These are phyloP conservation scores for Gymnocephalus cernua DNA, from an alignment of 2,113 vertebrate genomes.

Conservation along the genomic window DNA sequence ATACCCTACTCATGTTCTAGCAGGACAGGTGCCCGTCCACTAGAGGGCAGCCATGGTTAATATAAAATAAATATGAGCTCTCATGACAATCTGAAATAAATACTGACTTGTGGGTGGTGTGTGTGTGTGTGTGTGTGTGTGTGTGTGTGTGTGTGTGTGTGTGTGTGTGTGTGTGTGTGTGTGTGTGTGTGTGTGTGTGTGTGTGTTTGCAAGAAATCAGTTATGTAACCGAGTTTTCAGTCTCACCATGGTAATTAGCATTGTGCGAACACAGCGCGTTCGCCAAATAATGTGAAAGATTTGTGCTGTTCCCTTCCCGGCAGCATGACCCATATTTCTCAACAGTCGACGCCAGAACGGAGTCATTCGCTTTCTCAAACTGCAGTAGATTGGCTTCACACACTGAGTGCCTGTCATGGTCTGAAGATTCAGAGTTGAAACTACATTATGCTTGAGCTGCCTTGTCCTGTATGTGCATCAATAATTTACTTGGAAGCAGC, in stretches of 20 bases:
- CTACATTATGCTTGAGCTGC: conserved; percentile 15
- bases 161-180: conserved; percentile 3
- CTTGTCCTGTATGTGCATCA: conserved; percentile 38
- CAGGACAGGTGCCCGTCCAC: conserved; percentile 6
- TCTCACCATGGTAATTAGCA: conserved; percentile 52
- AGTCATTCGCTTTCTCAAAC: conserved; percentile 9
- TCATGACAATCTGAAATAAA: conserved; percentile 7
- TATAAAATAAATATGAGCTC: not conserved
- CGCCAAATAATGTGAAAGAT: conserved; percentile 51
- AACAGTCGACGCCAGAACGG: conserved; percentile 25
- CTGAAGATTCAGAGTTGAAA: conserved; percentile 45
- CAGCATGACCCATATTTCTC: conserved; percentile 41
- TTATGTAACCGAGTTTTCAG: conserved; percentile 56
- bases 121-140: conserved; percentile 15
- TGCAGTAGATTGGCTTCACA: conserved; percentile 2
- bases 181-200: conserved; percentile 16
- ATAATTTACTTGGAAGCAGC: conserved; percentile 40
- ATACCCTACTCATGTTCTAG: not conserved
- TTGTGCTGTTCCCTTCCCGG: conserved; percentile 35
- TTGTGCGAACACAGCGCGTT: conserved; percentile 36
- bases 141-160: conserved; percentile 27
- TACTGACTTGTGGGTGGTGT: conserved; percentile 36
- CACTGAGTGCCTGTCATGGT: not conserved
- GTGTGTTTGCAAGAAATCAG: conserved; percentile 25
- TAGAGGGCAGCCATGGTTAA: conserved; percentile 51